A percentile compares a stretch with the other conserved stretches of the same genome.
Conservation (phyloP, 2,797 vertebrate genomes). For the Syndactyla subalaris region DNA sequence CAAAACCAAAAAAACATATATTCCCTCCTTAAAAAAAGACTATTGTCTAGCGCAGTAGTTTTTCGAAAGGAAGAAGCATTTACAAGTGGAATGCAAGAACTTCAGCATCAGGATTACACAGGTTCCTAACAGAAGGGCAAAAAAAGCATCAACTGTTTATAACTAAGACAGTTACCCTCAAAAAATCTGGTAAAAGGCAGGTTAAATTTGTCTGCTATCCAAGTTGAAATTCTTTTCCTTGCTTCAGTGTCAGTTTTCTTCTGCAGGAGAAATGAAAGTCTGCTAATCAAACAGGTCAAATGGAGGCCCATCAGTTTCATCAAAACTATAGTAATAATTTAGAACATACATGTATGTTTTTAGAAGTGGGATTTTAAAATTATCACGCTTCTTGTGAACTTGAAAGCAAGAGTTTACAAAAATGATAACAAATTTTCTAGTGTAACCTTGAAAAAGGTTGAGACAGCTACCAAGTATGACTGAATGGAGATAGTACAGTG, state of each 20-base stretch:
- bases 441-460: not conserved
- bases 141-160: not conserved
- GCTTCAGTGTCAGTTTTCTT: not conserved
- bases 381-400: not conserved
- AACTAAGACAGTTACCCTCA: not conserved
- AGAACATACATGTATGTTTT: not conserved
- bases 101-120: not conserved
- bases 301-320: not conserved
- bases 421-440: not conserved
- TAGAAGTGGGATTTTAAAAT: not conserved
- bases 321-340: not conserved
- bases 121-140: not conserved
- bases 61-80: not conserved
- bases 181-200: not conserved
- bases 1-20: not conserved
- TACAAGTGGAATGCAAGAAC: not conserved
- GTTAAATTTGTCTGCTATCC: not conserved
- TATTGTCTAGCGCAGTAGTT: not conserved
- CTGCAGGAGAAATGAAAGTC: not conserved
- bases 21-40: not conserved
- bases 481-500: not conserved
- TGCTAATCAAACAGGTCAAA: not conserved
- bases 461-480: not conserved
- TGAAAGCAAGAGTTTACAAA: not conserved
- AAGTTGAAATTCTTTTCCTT: not conserved